A percentile compares a stretch with the other conserved stretches of the same genome.
phyloP scores from a whole-genome alignment of 2,113 vertebrate genomes.

The Albula glossodonta region DNA sequence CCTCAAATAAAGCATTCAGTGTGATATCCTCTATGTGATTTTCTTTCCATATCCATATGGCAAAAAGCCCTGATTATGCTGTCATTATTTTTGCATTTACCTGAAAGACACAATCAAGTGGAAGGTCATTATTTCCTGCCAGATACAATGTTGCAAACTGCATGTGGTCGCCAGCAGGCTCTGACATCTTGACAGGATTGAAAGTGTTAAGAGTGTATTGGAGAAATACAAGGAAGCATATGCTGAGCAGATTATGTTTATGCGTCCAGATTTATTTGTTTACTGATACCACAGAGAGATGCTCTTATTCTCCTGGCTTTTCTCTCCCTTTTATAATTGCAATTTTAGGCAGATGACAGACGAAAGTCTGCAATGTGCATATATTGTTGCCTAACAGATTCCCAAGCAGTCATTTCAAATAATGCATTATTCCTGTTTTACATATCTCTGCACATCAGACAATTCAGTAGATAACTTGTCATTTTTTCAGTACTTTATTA shows the following conservation, averaged over 20 bases:
- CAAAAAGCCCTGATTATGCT: neutral
- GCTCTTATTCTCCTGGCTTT: neutral
- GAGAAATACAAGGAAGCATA: slow-evolving; percentile 1
- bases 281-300: neutral
- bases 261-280: neutral
- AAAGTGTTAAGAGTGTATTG: neutral
- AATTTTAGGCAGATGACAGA: neutral
- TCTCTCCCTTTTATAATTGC: neutral
- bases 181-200: slow-evolving; percentile 12
- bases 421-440: neutral
- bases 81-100: neutral
- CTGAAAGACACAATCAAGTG: neutral
- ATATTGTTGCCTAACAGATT: neutral
- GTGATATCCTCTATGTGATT: neutral
- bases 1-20: neutral
- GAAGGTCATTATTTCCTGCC: neutral
- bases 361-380: neutral
- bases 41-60: neutral
- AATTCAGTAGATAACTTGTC: neutral
- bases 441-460: neutral
- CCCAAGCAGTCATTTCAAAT: neutral
- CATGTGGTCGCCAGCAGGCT: slow-evolving; percentile 2
- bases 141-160: neutral
- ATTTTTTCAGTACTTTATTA: neutral
- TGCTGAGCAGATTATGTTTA: neutral